Evolutionary conservation across 2,888 invertebrate species (phyloP).

Genomic region (Latrodectus elegans): DNA sequence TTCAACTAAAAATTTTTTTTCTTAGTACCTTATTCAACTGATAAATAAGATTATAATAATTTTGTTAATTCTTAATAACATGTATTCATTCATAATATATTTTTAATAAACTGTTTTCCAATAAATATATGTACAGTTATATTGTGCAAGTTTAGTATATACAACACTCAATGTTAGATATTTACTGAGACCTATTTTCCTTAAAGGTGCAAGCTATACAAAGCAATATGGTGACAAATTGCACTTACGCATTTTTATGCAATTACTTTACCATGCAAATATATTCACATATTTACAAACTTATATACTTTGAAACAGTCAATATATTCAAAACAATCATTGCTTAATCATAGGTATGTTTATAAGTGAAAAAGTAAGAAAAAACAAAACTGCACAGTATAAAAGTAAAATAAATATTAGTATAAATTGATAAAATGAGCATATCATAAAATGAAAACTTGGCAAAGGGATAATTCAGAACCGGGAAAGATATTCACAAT

Average conservation of each 20-base stretch:
- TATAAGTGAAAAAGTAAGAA: background rate
- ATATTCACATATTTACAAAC: conserved; percentile 60
- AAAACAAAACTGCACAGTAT: background rate
- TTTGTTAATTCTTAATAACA: too few relatives aligned
- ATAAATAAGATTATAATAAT: too few relatives aligned
- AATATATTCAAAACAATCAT: conserved; percentile 14
- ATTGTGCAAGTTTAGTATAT: background rate
- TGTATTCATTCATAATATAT: too few relatives aligned
- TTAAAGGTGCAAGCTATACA: conserved; percentile 49
- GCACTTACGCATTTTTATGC: conserved; percentile 64
- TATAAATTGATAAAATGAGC: too few relatives aligned
- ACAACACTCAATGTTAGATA: conserved; percentile 4
- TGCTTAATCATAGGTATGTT: background rate
- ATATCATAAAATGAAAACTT: too few relatives aligned
- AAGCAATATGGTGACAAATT: conserved; percentile 67
- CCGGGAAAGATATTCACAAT: too few relatives aligned
- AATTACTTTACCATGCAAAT: conserved; percentile 51
- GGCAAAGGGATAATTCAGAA: too few relatives aligned
- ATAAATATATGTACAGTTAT: background rate
- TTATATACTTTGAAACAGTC: conserved; percentile 61
- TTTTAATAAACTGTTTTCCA: background rate
- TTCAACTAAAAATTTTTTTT: too few relatives aligned
- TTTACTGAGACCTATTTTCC: conserved; percentile 36
- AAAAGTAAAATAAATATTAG: too few relatives aligned
- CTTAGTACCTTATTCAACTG: too few relatives aligned